Evolutionary conservation across 2,888 invertebrate genomes (phyloP).

Genomic region (Drosophila paramelanica): DNA sequence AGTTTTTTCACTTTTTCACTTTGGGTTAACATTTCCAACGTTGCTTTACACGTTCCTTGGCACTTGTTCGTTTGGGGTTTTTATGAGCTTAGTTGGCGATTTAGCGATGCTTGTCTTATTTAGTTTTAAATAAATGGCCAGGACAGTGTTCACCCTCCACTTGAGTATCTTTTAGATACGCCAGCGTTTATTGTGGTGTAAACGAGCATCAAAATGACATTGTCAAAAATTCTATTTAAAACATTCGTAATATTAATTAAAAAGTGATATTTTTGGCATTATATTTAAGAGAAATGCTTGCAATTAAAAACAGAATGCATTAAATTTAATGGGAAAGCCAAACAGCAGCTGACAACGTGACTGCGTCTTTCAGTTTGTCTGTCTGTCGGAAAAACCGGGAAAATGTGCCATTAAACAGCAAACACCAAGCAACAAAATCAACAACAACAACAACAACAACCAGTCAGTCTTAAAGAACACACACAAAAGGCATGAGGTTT

Average conservation of each 20-base stretch:
- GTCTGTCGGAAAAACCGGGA: conserved; percentile 50
- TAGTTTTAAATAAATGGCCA: conserved; percentile 77
- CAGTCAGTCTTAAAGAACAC: conserved; percentile 27
- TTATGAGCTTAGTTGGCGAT: conserved; percentile 80
- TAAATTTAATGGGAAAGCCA: conserved; percentile 58
- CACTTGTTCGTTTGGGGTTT: conserved; percentile 68
- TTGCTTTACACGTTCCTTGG: conserved; percentile 66
- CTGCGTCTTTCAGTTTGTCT: conserved; percentile 22
- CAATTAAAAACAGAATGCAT: conserved; percentile 62
- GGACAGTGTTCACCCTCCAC: conserved; percentile 29
- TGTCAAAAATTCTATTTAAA: background rate
- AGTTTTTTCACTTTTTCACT: conserved; percentile 52
- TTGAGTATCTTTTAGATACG: conserved; percentile 17
- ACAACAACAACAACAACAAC: conserved; percentile 11
- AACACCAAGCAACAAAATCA: conserved; percentile 1
- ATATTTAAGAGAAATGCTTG: conserved; percentile 21
- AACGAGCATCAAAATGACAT: conserved; percentile 28
- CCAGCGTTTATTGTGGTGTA: conserved; percentile 26
- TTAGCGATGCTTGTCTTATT: conserved; percentile 80
- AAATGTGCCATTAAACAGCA: conserved; percentile 73
- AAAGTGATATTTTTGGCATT: background rate
- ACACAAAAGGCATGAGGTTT: conserved; percentile 61
- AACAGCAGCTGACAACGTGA: conserved; percentile 36
- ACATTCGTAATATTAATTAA: conserved; percentile 24
- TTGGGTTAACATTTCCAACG: conserved; percentile 60